phyloP scores from a whole-genome alignment of 2,888 invertebrate genomes.

The Tenodera sinensis region DNA sequence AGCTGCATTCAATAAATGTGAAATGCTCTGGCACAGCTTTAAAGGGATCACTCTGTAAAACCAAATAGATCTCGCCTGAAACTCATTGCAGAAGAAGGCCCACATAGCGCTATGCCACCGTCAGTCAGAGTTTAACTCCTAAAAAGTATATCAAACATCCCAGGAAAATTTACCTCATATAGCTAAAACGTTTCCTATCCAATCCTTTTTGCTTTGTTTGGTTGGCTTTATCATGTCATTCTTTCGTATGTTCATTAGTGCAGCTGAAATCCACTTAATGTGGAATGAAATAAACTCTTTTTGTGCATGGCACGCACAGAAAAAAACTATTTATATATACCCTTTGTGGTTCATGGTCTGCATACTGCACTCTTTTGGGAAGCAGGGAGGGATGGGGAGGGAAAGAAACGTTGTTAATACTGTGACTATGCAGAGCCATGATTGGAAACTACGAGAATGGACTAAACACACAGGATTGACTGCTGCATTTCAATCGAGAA shows the following conservation, averaged over 20 bases:
- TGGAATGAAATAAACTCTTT: background rate
- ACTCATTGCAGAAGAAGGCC: too few species aligned
- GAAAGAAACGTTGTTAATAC: background rate
- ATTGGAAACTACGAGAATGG: background rate
- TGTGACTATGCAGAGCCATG: background rate
- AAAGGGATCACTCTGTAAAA: too few species aligned
- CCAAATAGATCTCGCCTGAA: too few species aligned
- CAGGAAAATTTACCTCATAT: background rate
- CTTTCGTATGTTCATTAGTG: background rate
- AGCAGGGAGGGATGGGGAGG: background rate
- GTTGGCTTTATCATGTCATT: background rate
- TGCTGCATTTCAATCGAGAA: background rate
- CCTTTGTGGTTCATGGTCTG: background rate
- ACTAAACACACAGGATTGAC: background rate
- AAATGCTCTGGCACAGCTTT: too few species aligned
- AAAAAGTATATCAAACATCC: background rate
- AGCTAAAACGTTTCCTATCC: background rate
- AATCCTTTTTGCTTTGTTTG: background rate
- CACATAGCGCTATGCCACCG: background rate
- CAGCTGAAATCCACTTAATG: background rate
- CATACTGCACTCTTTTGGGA: background rate
- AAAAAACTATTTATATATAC: background rate
- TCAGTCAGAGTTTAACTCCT: background rate
- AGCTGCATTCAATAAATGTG: too few species aligned
- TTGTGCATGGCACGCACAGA: background rate